phyloP scores from a whole-genome alignment of 2,113 vertebrate species.

The Sitta europaea region DNA sequence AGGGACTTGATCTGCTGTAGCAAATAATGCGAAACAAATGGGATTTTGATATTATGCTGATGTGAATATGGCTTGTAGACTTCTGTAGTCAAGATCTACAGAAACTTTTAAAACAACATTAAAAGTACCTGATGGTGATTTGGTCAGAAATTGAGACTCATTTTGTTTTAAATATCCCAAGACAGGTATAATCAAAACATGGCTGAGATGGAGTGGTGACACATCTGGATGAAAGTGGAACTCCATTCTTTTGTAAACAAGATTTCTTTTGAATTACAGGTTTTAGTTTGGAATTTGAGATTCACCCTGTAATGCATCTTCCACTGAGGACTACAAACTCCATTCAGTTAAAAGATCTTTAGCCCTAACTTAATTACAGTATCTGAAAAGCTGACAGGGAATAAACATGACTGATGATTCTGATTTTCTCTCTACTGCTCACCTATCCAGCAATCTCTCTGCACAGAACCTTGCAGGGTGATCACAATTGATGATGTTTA shows the following conservation, averaged over 20 bases:
- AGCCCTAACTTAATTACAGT: neutral
- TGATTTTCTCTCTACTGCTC: neutral
- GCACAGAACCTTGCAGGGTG: neutral
- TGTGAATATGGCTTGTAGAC: neutral
- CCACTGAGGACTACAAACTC: neutral
- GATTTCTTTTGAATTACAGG: neutral
- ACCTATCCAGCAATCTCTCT: neutral
- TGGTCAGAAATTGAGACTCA: neutral
- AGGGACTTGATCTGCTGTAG: neutral
- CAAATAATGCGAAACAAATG: neutral
- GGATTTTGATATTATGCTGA: neutral
- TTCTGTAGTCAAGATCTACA: neutral
- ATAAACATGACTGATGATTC: slow-evolving; percentile 27
- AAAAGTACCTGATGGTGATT: neutral
- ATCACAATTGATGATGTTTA: slow-evolving; percentile 9
- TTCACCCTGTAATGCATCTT: neutral
- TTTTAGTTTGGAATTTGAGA: neutral
- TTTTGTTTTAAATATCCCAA: neutral
- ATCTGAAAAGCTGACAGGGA: slow-evolving; percentile 5
- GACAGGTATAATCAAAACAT: neutral
- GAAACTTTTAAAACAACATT: neutral
- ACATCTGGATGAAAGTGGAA: neutral
- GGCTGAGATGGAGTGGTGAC: neutral
- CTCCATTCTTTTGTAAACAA: neutral
- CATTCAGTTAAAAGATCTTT: neutral